These are phyloP conservation scores for Mizuhopecten yessoensis DNA, from an alignment of 1,140 invertebrate genomes.

Conservation along the genomic window DNA sequence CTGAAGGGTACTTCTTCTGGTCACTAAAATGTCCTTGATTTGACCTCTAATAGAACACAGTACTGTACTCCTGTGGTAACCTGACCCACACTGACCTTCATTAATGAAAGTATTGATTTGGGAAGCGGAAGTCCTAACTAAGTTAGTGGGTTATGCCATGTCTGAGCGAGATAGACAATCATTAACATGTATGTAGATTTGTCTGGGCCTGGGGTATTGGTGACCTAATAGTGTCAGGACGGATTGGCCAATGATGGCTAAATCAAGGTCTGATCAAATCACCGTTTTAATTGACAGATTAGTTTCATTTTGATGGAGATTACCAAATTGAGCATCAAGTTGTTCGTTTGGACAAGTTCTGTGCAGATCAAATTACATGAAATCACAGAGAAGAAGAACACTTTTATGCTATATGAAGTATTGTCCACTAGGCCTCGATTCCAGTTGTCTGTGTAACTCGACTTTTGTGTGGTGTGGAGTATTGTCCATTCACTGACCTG, in stretches of 20 bases:
- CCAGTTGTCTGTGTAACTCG: no score
- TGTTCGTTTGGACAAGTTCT: no score
- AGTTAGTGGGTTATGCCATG: neutral
- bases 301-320: neutral
- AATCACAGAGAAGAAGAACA: no score
- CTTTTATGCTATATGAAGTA: no score
- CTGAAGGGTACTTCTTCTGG: neutral
- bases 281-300: neutral
- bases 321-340: no score
- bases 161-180: neutral
- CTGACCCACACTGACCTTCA: neutral
- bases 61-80: neutral
- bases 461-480: no score
- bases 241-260: neutral
- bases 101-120: neutral
- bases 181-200: constrained; percentile 29
- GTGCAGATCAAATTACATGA: no score
- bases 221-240: neutral
- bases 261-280: neutral
- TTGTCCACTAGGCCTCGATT: no score
- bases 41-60: neutral
- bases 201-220: no score
- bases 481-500: no score
- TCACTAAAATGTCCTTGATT: neutral
- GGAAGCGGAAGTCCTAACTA: neutral